A percentile compares a stretch with the other conserved stretches of the same genome.
Evolutionary conservation across 2,797 vertebrate genomes (phyloP).

Genomic region (Argya squamiceps): DNA sequence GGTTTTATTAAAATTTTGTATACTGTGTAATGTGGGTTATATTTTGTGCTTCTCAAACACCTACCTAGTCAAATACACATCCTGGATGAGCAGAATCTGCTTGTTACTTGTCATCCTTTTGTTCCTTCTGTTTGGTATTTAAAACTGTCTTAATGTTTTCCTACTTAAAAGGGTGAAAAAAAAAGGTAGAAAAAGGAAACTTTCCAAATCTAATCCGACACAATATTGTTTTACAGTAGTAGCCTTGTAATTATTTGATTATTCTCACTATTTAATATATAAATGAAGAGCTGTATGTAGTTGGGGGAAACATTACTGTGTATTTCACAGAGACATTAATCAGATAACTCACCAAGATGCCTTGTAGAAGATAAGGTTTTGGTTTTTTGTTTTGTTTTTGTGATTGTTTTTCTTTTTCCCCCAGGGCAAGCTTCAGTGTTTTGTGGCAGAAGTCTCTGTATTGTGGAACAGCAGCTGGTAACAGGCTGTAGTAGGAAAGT

Average conservation of each 20-base stretch:
- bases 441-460: not conserved
- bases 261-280: not conserved
- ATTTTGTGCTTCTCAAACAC: not conserved
- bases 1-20: not conserved
- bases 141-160: not conserved
- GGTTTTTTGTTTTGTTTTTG: too few relatives aligned
- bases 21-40: not conserved
- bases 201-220: not conserved
- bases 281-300: not conserved
- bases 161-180: not conserved
- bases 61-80: not conserved
- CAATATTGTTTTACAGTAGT: not conserved
- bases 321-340: not conserved
- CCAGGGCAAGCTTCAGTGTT: not conserved
- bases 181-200: not conserved
- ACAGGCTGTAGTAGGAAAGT: not conserved
- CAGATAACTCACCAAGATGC: not conserved
- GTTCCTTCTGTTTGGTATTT: not conserved
- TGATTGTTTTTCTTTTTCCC: accelerated
- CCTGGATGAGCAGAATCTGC: not conserved
- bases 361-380: not conserved
- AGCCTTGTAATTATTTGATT: not conserved
- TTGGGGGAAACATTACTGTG: not conserved
- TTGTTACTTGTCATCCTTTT: not conserved
- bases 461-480: not conserved